Conservation (phyloP, 1,140 invertebrate species). For the Ctenoplectra terminalis region DNA sequence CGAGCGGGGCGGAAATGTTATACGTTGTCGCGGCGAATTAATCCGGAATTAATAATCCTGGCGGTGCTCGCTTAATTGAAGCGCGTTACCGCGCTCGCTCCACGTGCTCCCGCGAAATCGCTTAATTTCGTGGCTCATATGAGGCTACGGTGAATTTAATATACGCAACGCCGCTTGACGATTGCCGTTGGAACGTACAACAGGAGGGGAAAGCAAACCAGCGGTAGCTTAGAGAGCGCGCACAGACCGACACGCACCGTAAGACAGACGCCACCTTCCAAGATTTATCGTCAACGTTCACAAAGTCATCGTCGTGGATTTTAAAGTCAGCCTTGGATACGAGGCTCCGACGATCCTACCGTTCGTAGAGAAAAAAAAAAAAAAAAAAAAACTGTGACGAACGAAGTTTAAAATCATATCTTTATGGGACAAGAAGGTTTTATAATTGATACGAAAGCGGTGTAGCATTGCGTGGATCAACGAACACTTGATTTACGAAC, state of each 20-base stretch:
- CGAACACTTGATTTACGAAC: background rate
- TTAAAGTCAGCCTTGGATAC: background rate
- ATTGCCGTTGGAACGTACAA: conserved; percentile 68
- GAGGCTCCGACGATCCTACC: background rate
- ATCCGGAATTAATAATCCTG: conserved; percentile 66
- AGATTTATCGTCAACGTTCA: conserved; percentile 54
- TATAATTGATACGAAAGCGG: background rate
- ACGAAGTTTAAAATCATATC: background rate
- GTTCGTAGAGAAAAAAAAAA: background rate
- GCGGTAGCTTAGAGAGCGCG: conserved; percentile 10
- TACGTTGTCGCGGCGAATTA: conserved; percentile 62
- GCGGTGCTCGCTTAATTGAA: conserved; percentile 64
- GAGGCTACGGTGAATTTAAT: conserved; percentile 74
- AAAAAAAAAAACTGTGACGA: background rate
- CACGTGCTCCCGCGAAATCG: conserved; percentile 70
- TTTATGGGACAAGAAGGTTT: background rate
- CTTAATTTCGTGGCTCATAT: conserved; percentile 78
- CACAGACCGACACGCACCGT: conserved; percentile 33
- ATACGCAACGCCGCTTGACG: conserved; percentile 65
- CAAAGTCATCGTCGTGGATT: conserved; percentile 8
- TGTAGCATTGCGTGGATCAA: background rate
- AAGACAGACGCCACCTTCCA: conserved; percentile 50
- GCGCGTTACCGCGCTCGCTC: conserved; percentile 53
- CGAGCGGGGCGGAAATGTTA: conserved; percentile 50
- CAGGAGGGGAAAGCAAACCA: conserved; percentile 35